A percentile compares a stretch with the other conserved stretches of the same genome.
These are phyloP conservation scores for Origma solitaria DNA, from an alignment of 2,113 vertebrate species.

Conservation along the genomic window DNA sequence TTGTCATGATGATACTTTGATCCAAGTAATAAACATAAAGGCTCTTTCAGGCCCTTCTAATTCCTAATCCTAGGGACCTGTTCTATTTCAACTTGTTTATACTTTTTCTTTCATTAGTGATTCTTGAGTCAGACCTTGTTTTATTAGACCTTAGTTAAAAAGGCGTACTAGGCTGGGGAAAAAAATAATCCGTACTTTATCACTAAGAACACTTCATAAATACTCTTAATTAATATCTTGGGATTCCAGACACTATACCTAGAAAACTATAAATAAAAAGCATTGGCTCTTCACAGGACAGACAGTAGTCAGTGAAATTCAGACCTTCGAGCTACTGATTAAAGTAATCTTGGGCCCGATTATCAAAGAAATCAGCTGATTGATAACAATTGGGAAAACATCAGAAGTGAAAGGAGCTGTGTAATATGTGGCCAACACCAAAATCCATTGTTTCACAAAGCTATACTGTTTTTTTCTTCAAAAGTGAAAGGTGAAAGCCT, in stretches of 20 bases:
- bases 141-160: conserved; percentile 60
- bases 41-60: conserved; percentile 66
- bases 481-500: not conserved
- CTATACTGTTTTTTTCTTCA: not conserved
- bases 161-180: not conserved
- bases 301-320: conserved; percentile 22
- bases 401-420: not conserved
- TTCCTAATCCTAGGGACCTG: conserved; percentile 73
- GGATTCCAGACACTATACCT: conserved; percentile 46
- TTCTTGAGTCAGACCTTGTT: conserved; percentile 36
- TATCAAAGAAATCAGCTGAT: not conserved
- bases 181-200: conserved; percentile 29
- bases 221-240: conserved; percentile 68
- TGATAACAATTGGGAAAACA: not conserved
- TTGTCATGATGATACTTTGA: conserved; percentile 70
- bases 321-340: not conserved
- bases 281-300: conserved; percentile 47
- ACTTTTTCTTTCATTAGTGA: conserved; percentile 41
- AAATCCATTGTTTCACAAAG: not conserved
- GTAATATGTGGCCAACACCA: not conserved
- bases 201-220: conserved; percentile 67
- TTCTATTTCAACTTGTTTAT: conserved; percentile 67
- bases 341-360: not conserved
- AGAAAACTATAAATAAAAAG: conserved; percentile 69
- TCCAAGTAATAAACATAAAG: conserved; percentile 75